Percentiles rank a stretch among this genome's conserved stretches.
Evolutionary conservation across 2,113 vertebrate genomes (phyloP).

Genomic region (Pogona vitticeps): DNA sequence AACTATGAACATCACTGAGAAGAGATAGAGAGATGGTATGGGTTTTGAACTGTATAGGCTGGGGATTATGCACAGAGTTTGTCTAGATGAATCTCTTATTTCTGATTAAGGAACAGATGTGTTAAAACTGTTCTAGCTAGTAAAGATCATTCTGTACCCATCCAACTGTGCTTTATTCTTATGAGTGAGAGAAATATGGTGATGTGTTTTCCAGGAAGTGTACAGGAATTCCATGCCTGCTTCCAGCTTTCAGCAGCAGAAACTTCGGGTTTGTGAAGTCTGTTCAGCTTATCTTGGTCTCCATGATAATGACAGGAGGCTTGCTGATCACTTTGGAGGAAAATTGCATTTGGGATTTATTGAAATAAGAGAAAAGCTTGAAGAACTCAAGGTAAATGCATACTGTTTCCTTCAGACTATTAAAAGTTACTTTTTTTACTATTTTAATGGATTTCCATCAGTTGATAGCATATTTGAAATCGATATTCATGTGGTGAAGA

Average conservation of each 20-base stretch:
- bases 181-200: background rate
- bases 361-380: conserved; percentile 98
- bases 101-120: background rate
- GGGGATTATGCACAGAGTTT: background rate
- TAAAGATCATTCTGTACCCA: background rate
- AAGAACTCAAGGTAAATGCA: conserved; percentile 90
- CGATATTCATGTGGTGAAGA: background rate
- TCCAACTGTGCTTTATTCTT: background rate
- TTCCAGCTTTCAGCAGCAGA: conserved; percentile 98
- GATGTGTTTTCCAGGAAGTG: conserved; percentile 82
- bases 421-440: background rate
- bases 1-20: background rate
- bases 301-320: conserved; percentile 95
- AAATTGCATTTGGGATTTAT: conserved; percentile 98
- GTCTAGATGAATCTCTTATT: background rate
- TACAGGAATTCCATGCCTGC: conserved; percentile 99
- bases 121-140: background rate
- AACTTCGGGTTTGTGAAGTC: conserved; percentile 96
- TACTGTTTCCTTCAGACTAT: background rate
- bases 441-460: background rate
- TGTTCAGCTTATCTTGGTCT: conserved; percentile 97
- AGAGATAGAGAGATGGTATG: background rate
- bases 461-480: background rate
- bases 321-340: conserved; percentile 98
- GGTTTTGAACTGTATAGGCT: background rate